Conservation (phyloP, 2,888 invertebrate genomes). For the Spilosoma lubricipeda region DNA sequence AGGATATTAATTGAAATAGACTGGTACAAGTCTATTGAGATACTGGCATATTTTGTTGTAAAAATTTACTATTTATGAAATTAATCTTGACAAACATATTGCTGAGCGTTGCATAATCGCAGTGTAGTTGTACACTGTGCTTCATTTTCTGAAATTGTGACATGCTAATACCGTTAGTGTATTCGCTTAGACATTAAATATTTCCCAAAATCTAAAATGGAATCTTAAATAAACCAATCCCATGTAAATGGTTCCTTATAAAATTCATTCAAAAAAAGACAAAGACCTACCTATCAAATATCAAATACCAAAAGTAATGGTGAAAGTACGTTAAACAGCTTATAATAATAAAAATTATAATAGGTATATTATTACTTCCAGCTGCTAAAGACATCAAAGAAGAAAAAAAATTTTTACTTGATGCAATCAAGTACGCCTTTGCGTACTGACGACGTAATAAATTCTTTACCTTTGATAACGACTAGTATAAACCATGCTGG, state of each 20-base stretch:
- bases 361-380: no score
- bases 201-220: no score
- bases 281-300: no score
- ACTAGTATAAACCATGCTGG: conserved; percentile 26
- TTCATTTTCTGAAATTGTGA: no score
- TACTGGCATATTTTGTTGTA: neutral
- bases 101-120: no score
- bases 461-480: conserved; percentile 31
- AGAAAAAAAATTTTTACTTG: neutral
- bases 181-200: no score
- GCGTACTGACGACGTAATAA: conserved; percentile 33
- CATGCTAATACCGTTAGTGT: no score
- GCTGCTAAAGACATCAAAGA: neutral
- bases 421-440: conserved; percentile 20
- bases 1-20: neutral
- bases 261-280: no score
- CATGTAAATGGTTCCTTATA: no score
- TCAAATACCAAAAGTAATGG: conserved; percentile 2
- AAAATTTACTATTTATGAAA: neutral
- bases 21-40: neutral
- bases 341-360: no score
- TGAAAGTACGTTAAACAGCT: neutral
- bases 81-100: neutral
- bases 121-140: neutral
- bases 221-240: no score